phyloP scores from a whole-genome alignment of 2,888 invertebrate species.

The Eubasilissa splendida region DNA sequence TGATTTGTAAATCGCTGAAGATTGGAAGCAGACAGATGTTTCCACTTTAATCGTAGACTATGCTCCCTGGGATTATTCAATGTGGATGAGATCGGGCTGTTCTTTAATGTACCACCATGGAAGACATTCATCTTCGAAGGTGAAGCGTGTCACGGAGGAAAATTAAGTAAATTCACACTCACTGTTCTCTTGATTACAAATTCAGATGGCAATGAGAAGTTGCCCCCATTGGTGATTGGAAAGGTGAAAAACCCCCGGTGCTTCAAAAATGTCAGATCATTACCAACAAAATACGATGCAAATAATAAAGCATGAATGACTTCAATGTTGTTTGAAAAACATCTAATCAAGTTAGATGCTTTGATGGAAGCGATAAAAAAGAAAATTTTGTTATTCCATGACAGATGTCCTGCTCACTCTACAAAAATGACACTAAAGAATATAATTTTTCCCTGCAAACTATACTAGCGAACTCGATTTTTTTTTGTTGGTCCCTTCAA shows the following conservation, averaged over 20 bases:
- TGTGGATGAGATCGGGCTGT: constrained; percentile 61
- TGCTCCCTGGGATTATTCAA: constrained; percentile 58
- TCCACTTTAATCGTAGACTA: too few relatives aligned
- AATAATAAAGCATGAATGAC: constrained; percentile 61
- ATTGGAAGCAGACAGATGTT: too few relatives aligned
- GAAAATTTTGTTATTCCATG: constrained; percentile 61
- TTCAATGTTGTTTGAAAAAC: constrained; percentile 58
- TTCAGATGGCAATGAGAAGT: constrained; percentile 62
- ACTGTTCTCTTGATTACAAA: constrained; percentile 62
- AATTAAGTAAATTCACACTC: constrained; percentile 60
- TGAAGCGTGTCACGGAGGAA: constrained; percentile 61
- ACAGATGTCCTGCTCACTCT: constrained; percentile 61
- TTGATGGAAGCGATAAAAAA: constrained; percentile 57
- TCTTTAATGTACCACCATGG: constrained; percentile 60
- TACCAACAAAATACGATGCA: constrained; percentile 60
- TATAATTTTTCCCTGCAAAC: constrained; percentile 62
- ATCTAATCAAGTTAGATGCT: constrained; percentile 59
- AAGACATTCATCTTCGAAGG: constrained; percentile 61
- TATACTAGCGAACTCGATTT: constrained; percentile 59
- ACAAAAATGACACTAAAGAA: constrained; percentile 58
- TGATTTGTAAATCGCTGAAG: too few relatives aligned
- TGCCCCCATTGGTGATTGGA: constrained; percentile 61
- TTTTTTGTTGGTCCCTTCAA: too few relatives aligned
- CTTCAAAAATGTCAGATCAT: constrained; percentile 62
- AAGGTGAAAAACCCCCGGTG: constrained; percentile 61